Evolutionary conservation across 2,888 invertebrate genomes (phyloP), one percentile per base, ranked within the genome.

Genomic region (Eudemis profundana): DNA sequence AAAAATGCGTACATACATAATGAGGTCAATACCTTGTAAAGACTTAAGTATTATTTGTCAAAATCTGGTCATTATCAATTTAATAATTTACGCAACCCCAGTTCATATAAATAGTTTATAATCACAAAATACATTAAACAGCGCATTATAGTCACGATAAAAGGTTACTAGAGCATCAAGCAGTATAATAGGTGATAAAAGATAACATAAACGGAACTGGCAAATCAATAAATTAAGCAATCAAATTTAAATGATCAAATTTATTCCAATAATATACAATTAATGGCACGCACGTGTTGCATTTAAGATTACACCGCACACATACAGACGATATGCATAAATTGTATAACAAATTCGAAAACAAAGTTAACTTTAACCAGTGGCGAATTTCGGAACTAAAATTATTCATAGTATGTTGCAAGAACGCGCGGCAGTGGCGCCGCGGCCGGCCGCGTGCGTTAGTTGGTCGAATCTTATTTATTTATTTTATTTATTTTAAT

Each of bases 261-360:
- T 8, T 56, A 56, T 63, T 50, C 49, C 40, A 21, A 33, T 40
- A 40, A 17, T 42, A 50, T 57, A 56, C 38, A 56, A 63, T 42
- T 57, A 42, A 63, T 57, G 36, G 42, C 56, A 21, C 15, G 38
- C 63, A 63, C 63, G 56, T 63, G 63, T 57, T 57, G 12, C 50
- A 17, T 44, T 49, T 27, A 29, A 42, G 42, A 57, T 63, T 23
- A 57, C 44, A 64, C 44, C 50, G 8, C 49, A 50, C 42, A 23
- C 60, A 50, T 29, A 38, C 38, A 49, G 0, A 19, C 21, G 42
- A 57, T 44, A 50, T 33, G 42, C 50, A 59, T 38, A 51, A 44
- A 51, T 51, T 23, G 40, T 12, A 40, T 12, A 38, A 50, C 44
- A 59, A 59, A 59, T 64, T 64, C 40, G 38, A 50, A 19, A 40